Evolutionary conservation across 1,140 invertebrate species (phyloP).

Genomic region (Charaxes varanes): DNA sequence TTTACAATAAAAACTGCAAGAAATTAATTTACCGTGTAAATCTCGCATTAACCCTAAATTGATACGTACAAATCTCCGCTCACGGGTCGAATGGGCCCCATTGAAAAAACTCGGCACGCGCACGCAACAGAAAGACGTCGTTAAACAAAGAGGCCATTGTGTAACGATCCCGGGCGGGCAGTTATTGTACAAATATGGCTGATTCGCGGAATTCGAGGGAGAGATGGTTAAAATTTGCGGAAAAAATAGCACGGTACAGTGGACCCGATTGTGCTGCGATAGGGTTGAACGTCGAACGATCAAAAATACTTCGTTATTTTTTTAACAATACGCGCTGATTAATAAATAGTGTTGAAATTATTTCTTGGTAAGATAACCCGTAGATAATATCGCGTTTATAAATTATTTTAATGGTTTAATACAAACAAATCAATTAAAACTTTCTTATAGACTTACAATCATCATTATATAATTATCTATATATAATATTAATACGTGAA

Average conservation of each 20-base stretch:
- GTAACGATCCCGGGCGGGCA: conserved; percentile 44
- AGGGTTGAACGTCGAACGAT: conserved; percentile 55
- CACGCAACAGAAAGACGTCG: conserved; percentile 53
- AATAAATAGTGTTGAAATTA: not conserved
- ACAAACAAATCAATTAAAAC: no score
- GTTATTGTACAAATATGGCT: conserved; percentile 66
- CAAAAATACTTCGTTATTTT: no score
- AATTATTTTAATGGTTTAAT: no score
- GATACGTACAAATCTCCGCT: conserved; percentile 22
- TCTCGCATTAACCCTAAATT: conserved; percentile 40
- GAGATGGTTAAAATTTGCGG: conserved; percentile 66
- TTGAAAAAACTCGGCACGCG: conserved; percentile 52
- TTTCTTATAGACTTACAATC: no score
- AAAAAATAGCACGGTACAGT: conserved; percentile 49
- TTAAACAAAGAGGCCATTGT: conserved; percentile 63
- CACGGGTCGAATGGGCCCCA: conserved; percentile 28
- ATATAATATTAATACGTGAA: no score
- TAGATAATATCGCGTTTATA: no score
- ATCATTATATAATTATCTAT: no score
- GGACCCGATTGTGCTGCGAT: conserved; percentile 33
- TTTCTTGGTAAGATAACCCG: no score
- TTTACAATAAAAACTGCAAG: no score
- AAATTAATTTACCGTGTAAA: conserved; percentile 28
- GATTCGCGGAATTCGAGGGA: conserved; percentile 57
- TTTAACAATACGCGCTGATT: conserved; percentile 13